Percentiles rank a stretch among this genome's conserved stretches.
These are phyloP conservation scores for Drosophila austrosaltans DNA, from an alignment of 2,888 invertebrate genomes.

Conservation along the genomic window DNA sequence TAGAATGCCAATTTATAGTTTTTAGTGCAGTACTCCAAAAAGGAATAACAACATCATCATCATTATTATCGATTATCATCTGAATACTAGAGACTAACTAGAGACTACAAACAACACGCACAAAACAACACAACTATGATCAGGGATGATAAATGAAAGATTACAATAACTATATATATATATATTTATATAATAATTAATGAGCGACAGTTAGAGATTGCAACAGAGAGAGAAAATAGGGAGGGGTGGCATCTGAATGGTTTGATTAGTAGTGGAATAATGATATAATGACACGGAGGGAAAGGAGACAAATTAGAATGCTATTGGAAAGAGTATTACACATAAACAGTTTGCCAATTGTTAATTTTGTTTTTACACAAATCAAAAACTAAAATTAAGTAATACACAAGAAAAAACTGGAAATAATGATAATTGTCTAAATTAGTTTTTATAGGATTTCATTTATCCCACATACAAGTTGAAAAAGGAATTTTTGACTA, in stretches of 20 bases:
- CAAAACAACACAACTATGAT: slow-evolving; percentile 33
- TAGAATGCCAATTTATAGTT: not conserved
- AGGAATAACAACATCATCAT: slow-evolving; percentile 1
- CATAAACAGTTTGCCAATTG: slow-evolving; percentile 56
- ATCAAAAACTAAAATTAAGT: slow-evolving; percentile 1
- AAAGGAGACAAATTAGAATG: slow-evolving; percentile 51
- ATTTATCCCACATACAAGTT: slow-evolving; percentile 19
- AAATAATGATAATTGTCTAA: slow-evolving; percentile 45
- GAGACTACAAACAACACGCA: slow-evolving; percentile 38
- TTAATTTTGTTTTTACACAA: slow-evolving; percentile 37
- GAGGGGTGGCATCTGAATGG: not conserved
- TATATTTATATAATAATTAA: not conserved
- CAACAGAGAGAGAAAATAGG: not conserved
- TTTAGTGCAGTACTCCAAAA: not conserved
- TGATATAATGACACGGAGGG: slow-evolving; percentile 27
- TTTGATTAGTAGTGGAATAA: slow-evolving; percentile 8
- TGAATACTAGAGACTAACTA: slow-evolving; percentile 16
- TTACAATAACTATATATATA: slow-evolving; percentile 1
- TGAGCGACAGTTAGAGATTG: slow-evolving; percentile 5
- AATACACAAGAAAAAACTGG: not conserved
- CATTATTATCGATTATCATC: slow-evolving; percentile 12
- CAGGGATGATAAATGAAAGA: slow-evolving; percentile 9
- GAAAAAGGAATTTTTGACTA: slow-evolving; percentile 28
- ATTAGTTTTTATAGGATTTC: slow-evolving; percentile 26
- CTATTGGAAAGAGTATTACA: slow-evolving; percentile 45